Evolutionary conservation across 2,113 vertebrate genomes (phyloP).

Genomic region (Mastomys coucha): DNA sequence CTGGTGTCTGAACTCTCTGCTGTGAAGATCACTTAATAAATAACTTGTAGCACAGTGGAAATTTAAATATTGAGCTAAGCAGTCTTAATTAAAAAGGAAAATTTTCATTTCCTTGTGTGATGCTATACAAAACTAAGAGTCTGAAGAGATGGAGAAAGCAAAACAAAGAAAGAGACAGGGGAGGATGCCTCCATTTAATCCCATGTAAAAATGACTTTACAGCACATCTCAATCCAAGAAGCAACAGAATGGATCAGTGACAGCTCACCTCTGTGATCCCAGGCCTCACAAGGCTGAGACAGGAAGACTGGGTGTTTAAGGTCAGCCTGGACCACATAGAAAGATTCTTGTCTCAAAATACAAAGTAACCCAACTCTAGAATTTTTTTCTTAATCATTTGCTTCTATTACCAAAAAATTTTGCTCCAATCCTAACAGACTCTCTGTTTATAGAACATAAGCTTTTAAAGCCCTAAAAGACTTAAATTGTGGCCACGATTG

Average conservation of each 20-base stretch:
- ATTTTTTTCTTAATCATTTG: neutral
- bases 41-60: neutral
- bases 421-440: neutral
- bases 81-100: neutral
- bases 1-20: neutral
- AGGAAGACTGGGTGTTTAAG: neutral
- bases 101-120: neutral
- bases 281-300: neutral
- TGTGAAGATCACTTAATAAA: neutral
- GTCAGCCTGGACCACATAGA: neutral
- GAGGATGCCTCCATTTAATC: neutral
- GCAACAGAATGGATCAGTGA: neutral
- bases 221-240: constrained; percentile 6
- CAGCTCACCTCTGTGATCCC: neutral
- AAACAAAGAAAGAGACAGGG: neutral
- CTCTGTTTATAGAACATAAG: neutral
- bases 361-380: neutral
- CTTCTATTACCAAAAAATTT: constrained; percentile 1
- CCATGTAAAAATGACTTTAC: neutral
- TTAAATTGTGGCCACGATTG: neutral
- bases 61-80: neutral
- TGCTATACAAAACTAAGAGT: neutral
- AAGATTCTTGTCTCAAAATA: neutral
- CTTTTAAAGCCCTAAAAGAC: neutral
- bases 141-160: too few species aligned